Conservation (phyloP, 2,113 vertebrate genomes). For the Cephalopterus ornatus region DNA sequence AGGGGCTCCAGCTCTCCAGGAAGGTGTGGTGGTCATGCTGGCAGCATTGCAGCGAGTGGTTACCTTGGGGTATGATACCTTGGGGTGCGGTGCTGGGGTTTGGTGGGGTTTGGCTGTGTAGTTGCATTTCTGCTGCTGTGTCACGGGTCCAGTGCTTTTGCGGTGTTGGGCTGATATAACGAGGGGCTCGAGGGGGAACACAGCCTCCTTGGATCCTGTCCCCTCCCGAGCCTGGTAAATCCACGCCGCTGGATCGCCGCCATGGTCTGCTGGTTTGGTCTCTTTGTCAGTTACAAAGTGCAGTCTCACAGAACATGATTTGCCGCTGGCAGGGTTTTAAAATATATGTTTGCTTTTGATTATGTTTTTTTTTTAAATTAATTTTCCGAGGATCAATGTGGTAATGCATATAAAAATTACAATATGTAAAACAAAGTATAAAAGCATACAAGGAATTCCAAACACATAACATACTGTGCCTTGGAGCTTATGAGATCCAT, state of each 20-base stretch:
- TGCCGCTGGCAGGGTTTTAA: conserved; percentile 55
- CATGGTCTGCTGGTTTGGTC: conserved; percentile 17
- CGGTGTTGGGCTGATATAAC: background rate
- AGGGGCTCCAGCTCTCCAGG: background rate
- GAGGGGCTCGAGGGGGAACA: background rate
- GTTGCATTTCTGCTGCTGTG: background rate
- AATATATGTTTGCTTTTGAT: conserved; percentile 64
- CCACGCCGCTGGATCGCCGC: background rate
- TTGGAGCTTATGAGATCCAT: conserved; percentile 64
- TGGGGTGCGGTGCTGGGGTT: background rate
- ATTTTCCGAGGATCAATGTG: conserved; percentile 64
- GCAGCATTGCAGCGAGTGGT: background rate
- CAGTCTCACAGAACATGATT: conserved; percentile 54
- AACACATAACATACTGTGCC: conserved; percentile 65
- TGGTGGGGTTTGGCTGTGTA: background rate
- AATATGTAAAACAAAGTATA: conserved; percentile 67
- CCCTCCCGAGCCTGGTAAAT: background rate
- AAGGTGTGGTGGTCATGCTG: background rate
- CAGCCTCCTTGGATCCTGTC: background rate
- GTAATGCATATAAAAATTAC: conserved; percentile 65
- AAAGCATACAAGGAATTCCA: conserved; percentile 68
- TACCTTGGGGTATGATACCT: background rate
- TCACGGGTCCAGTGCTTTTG: background rate
- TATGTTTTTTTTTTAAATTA: conserved; percentile 46
- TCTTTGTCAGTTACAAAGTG: conserved; percentile 51